Evolutionary conservation across 1,140 invertebrate species (phyloP).

Genomic region (Apis cerana): DNA sequence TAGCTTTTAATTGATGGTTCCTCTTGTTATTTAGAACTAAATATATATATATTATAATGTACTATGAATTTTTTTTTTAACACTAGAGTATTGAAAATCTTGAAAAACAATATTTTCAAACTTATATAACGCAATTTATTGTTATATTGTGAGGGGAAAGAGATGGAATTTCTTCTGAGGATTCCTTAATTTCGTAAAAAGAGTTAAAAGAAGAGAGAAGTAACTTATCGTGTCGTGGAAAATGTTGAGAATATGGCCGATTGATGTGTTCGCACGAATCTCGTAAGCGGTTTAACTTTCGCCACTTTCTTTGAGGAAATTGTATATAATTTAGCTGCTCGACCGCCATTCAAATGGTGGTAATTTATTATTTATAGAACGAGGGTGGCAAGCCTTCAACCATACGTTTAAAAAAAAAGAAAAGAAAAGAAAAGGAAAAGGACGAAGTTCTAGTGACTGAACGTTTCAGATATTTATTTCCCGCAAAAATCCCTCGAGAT

Average conservation of each 20-base stretch:
- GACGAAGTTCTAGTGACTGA: background rate
- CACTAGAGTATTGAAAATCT: too few relatives aligned
- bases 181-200: background rate
- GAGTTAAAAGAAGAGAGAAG: background rate
- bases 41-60: too few relatives aligned
- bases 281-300: slow-evolving; percentile 21
- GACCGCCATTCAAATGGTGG: background rate
- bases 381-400: background rate
- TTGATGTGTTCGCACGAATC: slow-evolving; percentile 8
- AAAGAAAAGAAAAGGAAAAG: background rate
- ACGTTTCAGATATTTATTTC: slow-evolving; percentile 4
- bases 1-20: too few relatives aligned
- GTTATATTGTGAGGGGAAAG: too few relatives aligned
- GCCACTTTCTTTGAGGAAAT: background rate
- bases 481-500: background rate
- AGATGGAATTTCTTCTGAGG: too few relatives aligned
- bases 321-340: slow-evolving; percentile 11
- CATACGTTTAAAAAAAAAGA: slow-evolving; percentile 13
- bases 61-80: too few relatives aligned
- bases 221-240: background rate
- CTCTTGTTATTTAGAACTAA: too few relatives aligned
- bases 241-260: background rate
- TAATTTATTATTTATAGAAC: slow-evolving; percentile 14
- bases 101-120: too few relatives aligned
- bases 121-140: too few relatives aligned